Evolutionary conservation across 2,113 vertebrate species (phyloP), one percentile per base, ranked within the genome.

Genomic region (Noturus placidus): DNA sequence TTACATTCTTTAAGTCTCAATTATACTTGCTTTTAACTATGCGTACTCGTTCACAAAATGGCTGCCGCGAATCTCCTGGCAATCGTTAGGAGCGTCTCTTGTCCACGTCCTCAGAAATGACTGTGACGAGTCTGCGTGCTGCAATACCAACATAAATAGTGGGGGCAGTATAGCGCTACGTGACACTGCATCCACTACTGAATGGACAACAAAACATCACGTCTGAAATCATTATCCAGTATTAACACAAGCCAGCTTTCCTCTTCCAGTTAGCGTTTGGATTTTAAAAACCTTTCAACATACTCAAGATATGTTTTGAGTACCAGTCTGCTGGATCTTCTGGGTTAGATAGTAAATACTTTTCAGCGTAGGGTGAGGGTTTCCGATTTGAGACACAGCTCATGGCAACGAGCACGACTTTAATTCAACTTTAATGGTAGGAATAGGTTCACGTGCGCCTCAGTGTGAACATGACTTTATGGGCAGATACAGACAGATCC

Each of bases 381-480:
- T 74, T 72, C 9, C 0, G 3, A 74, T 46, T 74, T 25, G 70
- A 74, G 17, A 20, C 2, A 3, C 17, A 11, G 20, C 11, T 20
- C 35, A 74, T 25, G 38, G 13, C 22, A 14, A 14, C 38, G 25
- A 46, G 25, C 22, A 46, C 72, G 14, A 38, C 8, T 46, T 46
- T 46, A 7, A 94, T 92, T 93, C 89, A 14, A 84, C 91, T 94
- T 95, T 94, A 94, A 94, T 93, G 93, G 92, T 94, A 91, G 92
- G 92, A 93, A 92, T 92, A 92, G 93, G 93, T 86, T 93, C 93
- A 90, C 82, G 84, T 91, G 91, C 83, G 89, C 92, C 94, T 93
- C 10, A 56, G 83, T 69, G 52, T 90, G 91, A 89, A 90, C 92
- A 92, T 90, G 89, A 72, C 86, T 94, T 95, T 93, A 94, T 88